These are phyloP conservation scores for Aplochiton taeniatus DNA, from an alignment of 2,797 vertebrate genomes.

Conservation along the genomic window DNA sequence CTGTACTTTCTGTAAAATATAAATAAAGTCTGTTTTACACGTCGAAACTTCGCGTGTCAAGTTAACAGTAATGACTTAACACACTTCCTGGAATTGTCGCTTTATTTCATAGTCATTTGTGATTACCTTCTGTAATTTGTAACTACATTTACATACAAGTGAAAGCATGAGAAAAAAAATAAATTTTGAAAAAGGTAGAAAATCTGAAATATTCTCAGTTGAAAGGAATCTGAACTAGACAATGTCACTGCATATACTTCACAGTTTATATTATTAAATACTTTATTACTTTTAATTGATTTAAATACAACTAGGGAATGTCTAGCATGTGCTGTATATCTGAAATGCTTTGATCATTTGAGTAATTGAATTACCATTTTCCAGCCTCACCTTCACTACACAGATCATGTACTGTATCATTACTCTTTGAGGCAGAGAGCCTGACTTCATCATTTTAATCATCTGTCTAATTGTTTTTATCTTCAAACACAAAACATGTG, in stretches of 20 bases:
- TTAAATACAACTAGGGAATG: not conserved
- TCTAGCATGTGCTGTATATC: not conserved
- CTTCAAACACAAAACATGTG: too few species aligned
- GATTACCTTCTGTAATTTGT: not conserved
- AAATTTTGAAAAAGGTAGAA: constrained; percentile 24
- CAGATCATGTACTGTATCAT: not conserved
- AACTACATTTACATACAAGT: constrained; percentile 12
- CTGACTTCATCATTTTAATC: too few species aligned
- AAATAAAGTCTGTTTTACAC: constrained; percentile 75
- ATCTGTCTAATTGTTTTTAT: too few species aligned
- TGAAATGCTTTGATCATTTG: not conserved
- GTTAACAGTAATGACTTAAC: too few species aligned
- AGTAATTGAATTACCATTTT: too few species aligned
- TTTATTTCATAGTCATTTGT: constrained; percentile 18
- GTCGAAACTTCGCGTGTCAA: not conserved
- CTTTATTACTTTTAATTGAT: not conserved
- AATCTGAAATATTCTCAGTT: not conserved
- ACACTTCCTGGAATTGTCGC: not conserved
- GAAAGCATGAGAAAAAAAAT: constrained; percentile 9
- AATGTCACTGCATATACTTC: too few species aligned
- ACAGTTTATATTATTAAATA: not conserved
- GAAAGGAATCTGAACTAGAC: too few species aligned
- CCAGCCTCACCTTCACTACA: too few species aligned
- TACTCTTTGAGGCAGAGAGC: too few species aligned
- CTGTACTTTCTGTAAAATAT: constrained; percentile 66